Base-by-base conservation (phyloP, 2,113 vertebrate genomes). In the Takifugu flavidus region DNA sequence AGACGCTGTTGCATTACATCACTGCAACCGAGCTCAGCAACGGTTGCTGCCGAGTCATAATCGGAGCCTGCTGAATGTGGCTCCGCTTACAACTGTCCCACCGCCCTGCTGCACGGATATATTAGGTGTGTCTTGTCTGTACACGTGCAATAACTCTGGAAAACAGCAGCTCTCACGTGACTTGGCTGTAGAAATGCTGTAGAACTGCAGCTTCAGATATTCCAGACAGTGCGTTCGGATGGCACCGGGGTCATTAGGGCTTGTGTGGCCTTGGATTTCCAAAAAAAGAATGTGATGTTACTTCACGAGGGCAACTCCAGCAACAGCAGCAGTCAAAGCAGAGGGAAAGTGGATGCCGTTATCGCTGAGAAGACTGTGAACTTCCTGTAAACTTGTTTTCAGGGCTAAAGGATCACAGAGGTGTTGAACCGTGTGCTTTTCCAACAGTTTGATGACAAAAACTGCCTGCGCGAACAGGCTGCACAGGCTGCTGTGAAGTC, bases 381-480 rank as follows among this genome's bases (percentile, higher is more conserved):
- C 66, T 6, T 85, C 66, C 28, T 49, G 57, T 3, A 91, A 60
- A 49, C 82, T 82, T 25, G 34, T 20, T 8, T 74, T 84, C 70
- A 94, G 45, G 0, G 77, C 74, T 25, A 56, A 76, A 12, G 62
- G 65, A 12, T 88, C 46, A 34, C 61, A 77, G 5, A 70, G 55
- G 46, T 83, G 13, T 28, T 26, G 72, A 1, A 63, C 11, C 14
- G 72, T 67, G 25, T 78, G 68, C 45, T n/a, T 54, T 50, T 72
- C 81, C 72, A 89, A 56, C 0, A 81, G 68, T 0, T 1, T 79
- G 13, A 77, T 79, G 6, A 75, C 74, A 62, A 96, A 74, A 63
- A 0, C 64, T 0, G 89, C 83, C 56, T 84, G 86, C 57, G 83
- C 77, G 10, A 94, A 74, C 70, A 95, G 85, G 42, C 87, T 59